Conservation (phyloP, 2,888 invertebrate genomes). For the Polyploca ridens region DNA sequence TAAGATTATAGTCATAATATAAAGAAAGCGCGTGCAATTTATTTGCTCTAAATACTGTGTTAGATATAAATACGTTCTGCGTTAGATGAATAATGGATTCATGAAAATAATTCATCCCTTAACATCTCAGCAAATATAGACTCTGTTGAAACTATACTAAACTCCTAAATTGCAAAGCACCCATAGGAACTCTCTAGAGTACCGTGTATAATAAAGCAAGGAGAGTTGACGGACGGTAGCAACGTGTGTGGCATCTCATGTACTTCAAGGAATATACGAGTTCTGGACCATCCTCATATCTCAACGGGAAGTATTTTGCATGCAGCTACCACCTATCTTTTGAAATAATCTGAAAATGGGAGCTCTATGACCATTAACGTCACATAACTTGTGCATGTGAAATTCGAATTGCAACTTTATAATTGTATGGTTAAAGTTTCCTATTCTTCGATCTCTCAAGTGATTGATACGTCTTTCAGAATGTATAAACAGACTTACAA, state of each 20-base stretch:
- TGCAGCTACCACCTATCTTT: constrained; percentile 78
- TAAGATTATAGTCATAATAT: not conserved
- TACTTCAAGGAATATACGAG: constrained; percentile 74
- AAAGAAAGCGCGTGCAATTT: not conserved
- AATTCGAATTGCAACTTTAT: constrained; percentile 32
- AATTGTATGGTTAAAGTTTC: constrained; percentile 5
- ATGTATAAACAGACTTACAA: constrained; percentile 43
- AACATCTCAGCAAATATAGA: not conserved
- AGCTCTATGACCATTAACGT: constrained; percentile 49
- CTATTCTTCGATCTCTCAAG: constrained; percentile 19
- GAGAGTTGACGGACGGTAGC: constrained; percentile 48
- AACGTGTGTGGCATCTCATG: constrained; percentile 76
- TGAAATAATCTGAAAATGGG: constrained; percentile 77
- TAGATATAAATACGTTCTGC: constrained; percentile 6
- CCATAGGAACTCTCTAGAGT: not conserved
- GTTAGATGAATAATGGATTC: constrained; percentile 10
- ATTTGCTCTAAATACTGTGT: constrained; percentile 2
- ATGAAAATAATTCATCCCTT: constrained; percentile 1
- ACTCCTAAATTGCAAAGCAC: not conserved
- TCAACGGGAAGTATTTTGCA: constrained; percentile 82
- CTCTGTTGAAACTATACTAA: not conserved
- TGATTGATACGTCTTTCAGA: constrained; percentile 29
- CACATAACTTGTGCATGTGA: constrained; percentile 20
- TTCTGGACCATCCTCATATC: constrained; percentile 76
- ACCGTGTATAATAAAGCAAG: constrained; percentile 17